Base-by-base conservation (phyloP, 1,140 invertebrate species). In the Rhyzopertha dominica region DNA sequence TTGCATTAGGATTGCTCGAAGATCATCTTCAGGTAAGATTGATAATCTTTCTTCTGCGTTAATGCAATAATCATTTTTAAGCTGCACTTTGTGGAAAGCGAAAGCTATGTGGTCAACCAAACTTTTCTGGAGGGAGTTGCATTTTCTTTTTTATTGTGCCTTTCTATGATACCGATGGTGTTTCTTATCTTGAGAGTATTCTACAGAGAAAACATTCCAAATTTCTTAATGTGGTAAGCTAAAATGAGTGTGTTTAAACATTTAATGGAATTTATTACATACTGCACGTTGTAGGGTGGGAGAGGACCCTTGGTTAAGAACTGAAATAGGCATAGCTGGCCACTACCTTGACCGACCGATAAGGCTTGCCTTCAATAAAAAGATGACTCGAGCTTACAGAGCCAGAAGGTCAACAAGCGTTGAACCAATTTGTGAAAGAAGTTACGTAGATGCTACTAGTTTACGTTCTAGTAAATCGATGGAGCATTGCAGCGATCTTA, bases 151-250 rank as follows among this genome's bases (percentile, higher is more conserved):
- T 37, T 54, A 22, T 41, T 40, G 8, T 10, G 38, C 5, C 10
- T 50, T n/a, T 43, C 43, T 37, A 17, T 44, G 9, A 39, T 46
- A 29, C 51, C 51, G 7, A 28, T 37, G 17, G 19, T 19, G 10
- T 23, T 50, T 7, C 30, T 50, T 23, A n/a, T 43, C 2, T 18
- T 47, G 10, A 43, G 30, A 26, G 45, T 49, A 26, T 47, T 49
- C n/a, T 34, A 48, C 14, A 51, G 49, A 20, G 42, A 45, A 22
- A 45, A 51, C 14, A 60, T 65, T 12, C 63, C 61, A 2, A 59
- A 63, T 39, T 62, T 65, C 37, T 40, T 65, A 7, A 54, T 62
- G 49, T 63, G 63, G 63, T 63, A 53, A 59, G 34, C 28, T 26
- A 17, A 48, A 19, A 19, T 22, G 3, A 32, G 22, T 10, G 10